A percentile compares a stretch with the other conserved stretches of the same genome.
These are phyloP conservation scores for Drosophila bunnanda DNA, from an alignment of 2,888 invertebrate species.

Conservation along the genomic window DNA sequence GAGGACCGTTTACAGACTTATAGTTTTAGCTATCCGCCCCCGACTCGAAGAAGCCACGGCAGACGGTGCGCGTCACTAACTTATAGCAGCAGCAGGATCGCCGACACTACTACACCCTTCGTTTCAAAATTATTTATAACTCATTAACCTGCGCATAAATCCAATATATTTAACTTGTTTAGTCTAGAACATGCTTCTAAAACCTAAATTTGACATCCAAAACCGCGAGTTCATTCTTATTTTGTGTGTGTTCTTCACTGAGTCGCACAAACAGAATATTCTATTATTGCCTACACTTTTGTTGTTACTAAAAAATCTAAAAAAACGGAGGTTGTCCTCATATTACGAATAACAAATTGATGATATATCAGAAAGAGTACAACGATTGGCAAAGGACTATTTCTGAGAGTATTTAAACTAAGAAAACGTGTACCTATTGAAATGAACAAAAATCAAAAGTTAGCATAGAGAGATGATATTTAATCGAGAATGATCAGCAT, in stretches of 20 bases:
- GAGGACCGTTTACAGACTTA: constrained; percentile 84
- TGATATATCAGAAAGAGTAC: not conserved
- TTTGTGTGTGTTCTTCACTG: constrained; percentile 5
- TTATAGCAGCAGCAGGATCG: constrained; percentile 71
- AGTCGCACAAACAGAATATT: not conserved
- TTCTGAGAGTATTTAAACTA: constrained; percentile 48
- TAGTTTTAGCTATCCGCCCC: constrained; percentile 80
- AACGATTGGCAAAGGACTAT: constrained; percentile 2
- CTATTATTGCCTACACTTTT: constrained; percentile 16
- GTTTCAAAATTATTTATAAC: constrained; percentile 71
- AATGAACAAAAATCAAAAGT: constrained; percentile 69
- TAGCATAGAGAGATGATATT: constrained; percentile 5
- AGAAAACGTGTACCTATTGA: constrained; percentile 65
- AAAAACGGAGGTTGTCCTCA: not conserved
- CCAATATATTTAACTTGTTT: not conserved
- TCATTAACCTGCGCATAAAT: constrained; percentile 64
- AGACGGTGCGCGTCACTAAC: constrained; percentile 73
- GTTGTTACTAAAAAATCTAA: constrained; percentile 51
- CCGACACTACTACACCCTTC: constrained; percentile 54
- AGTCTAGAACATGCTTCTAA: constrained; percentile 8
- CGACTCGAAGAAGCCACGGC: constrained; percentile 1
- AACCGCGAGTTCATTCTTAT: constrained; percentile 7
- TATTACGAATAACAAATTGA: not conserved
- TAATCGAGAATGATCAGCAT: constrained; percentile 1
- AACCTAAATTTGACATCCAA: constrained; percentile 6